A percentile compares a stretch with the other conserved stretches of the same genome.
Conservation (phyloP, 1,140 invertebrate genomes). For the Zophobas atratus region DNA sequence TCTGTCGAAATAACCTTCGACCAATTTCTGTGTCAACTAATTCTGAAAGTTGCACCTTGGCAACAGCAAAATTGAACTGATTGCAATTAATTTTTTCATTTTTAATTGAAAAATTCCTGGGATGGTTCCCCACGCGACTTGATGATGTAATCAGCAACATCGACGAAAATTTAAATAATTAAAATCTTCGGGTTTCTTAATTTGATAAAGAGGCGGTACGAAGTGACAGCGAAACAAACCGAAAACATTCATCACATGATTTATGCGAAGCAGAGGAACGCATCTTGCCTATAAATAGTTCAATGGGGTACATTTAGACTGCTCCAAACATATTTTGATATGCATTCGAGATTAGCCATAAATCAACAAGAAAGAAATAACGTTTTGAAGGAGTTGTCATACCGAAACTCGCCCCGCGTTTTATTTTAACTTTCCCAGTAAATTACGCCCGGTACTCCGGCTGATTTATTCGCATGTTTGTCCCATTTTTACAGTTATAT, state of each 20-base stretch:
- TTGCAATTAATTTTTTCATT: constrained; percentile 38
- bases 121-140: constrained; percentile 1
- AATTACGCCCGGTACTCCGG: constrained; percentile 51
- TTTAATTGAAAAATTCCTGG: constrained; percentile 39
- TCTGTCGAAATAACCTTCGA: no score
- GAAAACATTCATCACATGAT: constrained; percentile 49
- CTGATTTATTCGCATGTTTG: constrained; percentile 54
- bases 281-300: constrained; percentile 44
- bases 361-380: constrained; percentile 27
- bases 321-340: constrained; percentile 36
- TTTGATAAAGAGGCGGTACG: constrained; percentile 40
- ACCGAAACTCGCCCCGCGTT: constrained; percentile 12
- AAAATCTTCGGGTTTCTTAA: constrained; percentile 42
- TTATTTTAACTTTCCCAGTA: constrained; percentile 53
- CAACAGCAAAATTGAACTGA: not conserved
- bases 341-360: constrained; percentile 42
- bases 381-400: constrained; percentile 38
- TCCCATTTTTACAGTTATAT: constrained; percentile 53
- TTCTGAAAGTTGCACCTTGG: not conserved
- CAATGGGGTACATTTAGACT: constrained; percentile 19
- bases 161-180: constrained; percentile 42
- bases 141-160: constrained; percentile 40
- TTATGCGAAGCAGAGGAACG: constrained; percentile 11
- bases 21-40: no score
- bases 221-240: constrained; percentile 42